These are phyloP conservation scores for Tetranychus cinnabarinus DNA, from an alignment of 1,140 invertebrate genomes.

Conservation along the genomic window DNA sequence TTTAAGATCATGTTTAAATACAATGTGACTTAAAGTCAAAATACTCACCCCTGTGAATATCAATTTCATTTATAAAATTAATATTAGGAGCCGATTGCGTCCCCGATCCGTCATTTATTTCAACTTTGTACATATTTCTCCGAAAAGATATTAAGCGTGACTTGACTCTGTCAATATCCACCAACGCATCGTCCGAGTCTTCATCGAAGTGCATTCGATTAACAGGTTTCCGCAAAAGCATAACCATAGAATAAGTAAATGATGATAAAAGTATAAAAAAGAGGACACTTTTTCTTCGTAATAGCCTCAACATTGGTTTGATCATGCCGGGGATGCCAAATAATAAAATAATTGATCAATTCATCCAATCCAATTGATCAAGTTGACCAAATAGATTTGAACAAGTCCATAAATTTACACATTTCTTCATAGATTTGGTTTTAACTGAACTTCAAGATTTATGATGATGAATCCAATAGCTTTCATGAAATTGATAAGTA, in stretches of 20 bases:
- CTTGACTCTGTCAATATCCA: not conserved
- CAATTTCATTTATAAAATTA: not conserved
- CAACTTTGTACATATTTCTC: not conserved
- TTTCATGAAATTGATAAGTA: too few relatives aligned
- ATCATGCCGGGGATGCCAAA: not conserved
- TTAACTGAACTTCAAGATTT: too few relatives aligned
- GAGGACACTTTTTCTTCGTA: not conserved
- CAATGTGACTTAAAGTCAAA: too few relatives aligned
- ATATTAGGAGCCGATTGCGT: not conserved
- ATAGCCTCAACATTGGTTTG: not conserved
- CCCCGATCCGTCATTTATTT: not conserved
- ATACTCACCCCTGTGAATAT: not conserved
- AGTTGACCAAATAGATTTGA: too few relatives aligned
- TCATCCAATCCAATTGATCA: too few relatives aligned
- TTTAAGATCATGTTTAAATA: not conserved
- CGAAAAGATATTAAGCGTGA: not conserved
- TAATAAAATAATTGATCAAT: too few relatives aligned
- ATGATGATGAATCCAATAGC: too few relatives aligned
- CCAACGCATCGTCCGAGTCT: not conserved
- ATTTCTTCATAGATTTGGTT: too few relatives aligned
- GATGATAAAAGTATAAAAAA: not conserved
- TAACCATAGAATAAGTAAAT: not conserved
- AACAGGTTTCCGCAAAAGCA: not conserved
- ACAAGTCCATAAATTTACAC: too few relatives aligned
- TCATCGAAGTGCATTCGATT: not conserved